Evolutionary conservation across 1,140 invertebrate genomes (phyloP), one percentile per base, ranked within the genome.

Genomic region (Oscheius sp.): DNA sequence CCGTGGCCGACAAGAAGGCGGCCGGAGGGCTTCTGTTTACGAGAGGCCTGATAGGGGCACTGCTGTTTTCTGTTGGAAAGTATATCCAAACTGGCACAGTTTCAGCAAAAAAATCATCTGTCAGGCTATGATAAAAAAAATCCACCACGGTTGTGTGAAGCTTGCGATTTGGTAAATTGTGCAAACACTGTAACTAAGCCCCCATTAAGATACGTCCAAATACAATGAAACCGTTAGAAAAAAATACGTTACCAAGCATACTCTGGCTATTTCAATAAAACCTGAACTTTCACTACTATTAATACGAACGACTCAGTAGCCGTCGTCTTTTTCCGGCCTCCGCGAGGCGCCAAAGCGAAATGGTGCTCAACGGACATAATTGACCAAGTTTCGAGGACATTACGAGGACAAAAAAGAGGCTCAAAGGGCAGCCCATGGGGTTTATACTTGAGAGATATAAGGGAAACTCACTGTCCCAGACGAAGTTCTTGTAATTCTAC

Each of bases 391-490:
- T 42, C 36, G 3, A n/a, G 7, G 29, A 38, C 28, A 34, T 55
- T 15, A 72, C 34, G 29, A 29, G 20, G 20, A 4, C 34, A 31
- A n/a, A 26, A 72, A 72, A 23, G 34, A 38, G 3, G 49, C 10
- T 3, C 18, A 23, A 18, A 28, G 31, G 70, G 28, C 26, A 26
- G 31, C 13, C 7, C 35, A 35, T 68, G 18, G 36, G 3, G 69
- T 23, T 23, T n/a, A 7, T 36, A 72, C 23, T 15, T 10, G 15
- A 10, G 26, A 45, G 31, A 34, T 32, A 34, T 32, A 10, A 36
- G 35, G 68, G 63, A 74, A 73, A 75, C 73, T 75, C 34, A 75
- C 73, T 75, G 71, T 45, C 73, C 73, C 15, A 75, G 23, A n/a
- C 71, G 46, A 18, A 75, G 72, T 49, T 75, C 73, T 32, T 75